Evolutionary conservation across 2,113 vertebrate genomes (phyloP).

Genomic region (Cercopithecus mona): DNA sequence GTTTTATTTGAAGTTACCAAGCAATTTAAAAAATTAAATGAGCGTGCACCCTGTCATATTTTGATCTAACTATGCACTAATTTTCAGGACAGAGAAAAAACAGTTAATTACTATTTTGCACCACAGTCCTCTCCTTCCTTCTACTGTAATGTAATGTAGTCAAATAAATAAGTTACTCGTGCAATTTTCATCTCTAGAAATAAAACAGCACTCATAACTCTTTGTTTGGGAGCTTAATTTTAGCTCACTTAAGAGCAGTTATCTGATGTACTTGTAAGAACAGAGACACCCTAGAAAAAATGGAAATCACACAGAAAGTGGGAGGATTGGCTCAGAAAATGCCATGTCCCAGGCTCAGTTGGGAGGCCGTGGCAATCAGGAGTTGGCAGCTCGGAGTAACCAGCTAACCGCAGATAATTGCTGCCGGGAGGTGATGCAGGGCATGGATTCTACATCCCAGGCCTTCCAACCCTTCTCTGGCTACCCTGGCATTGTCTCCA

Average conservation of each 20-base stretch:
- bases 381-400: neutral
- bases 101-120: slow-evolving; percentile 68
- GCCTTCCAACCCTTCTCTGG: neutral
- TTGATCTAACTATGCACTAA: slow-evolving; percentile 64
- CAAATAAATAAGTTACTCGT: slow-evolving; percentile 57
- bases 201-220: slow-evolving; percentile 52
- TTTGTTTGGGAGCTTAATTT: slow-evolving; percentile 59
- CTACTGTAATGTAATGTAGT: slow-evolving; percentile 47
- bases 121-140: slow-evolving; percentile 38
- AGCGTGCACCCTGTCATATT: slow-evolving; percentile 62
- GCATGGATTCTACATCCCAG: neutral
- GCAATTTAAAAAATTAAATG: slow-evolving; percentile 67
- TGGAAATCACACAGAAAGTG: neutral
- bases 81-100: slow-evolving; percentile 68
- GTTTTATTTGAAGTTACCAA: slow-evolving; percentile 51
- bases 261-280: neutral
- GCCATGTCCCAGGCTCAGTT: fast-evolving
- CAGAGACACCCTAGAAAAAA: slow-evolving; percentile 43
- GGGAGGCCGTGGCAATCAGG: neutral
- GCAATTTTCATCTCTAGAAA: slow-evolving; percentile 54
- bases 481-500: neutral
- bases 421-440: neutral
- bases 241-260: slow-evolving; percentile 42
- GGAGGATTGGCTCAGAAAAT: neutral
- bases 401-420: neutral